phyloP scores from a whole-genome alignment of 2,797 vertebrate species.

The Enteromius paludinosus region DNA sequence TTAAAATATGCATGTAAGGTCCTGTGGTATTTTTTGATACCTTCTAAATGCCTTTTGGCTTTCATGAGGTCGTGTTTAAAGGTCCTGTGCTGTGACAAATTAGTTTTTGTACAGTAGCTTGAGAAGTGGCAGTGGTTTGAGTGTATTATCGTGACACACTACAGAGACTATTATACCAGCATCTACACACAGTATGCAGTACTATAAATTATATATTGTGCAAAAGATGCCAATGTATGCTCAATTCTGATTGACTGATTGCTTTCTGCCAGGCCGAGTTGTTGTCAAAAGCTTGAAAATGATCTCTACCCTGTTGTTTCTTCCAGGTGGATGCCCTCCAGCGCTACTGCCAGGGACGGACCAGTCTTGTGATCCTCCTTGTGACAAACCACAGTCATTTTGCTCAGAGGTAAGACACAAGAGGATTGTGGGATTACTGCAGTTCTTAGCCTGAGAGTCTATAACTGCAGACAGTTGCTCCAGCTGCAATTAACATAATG shows the following conservation, averaged over 20 bases:
- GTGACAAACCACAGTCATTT: slow-evolving; percentile 88
- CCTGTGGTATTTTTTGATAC: neutral
- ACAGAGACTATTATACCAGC: neutral
- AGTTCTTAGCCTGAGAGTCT: neutral
- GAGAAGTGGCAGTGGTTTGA: neutral
- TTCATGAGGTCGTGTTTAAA: neutral
- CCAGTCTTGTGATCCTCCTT: slow-evolving; percentile 90
- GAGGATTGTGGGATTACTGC: slow-evolving; percentile 36
- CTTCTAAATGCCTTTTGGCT: neutral
- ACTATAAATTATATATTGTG: neutral
- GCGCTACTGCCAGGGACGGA: slow-evolving; percentile 84
- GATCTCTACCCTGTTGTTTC: slow-evolving; percentile 49
- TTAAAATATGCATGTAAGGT: neutral
- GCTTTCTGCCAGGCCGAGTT: neutral
- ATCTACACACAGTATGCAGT: neutral
- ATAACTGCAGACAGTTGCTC: neutral
- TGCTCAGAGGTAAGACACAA: slow-evolving; percentile 87
- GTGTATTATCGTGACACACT: neutral
- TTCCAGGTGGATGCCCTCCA: slow-evolving; percentile 90
- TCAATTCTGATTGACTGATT: neutral
- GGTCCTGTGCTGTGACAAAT: neutral
- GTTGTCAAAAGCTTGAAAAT: slow-evolving; percentile 1
- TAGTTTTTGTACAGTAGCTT: neutral
- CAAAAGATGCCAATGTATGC: neutral
- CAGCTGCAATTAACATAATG: slow-evolving; percentile 30